phyloP scores from a whole-genome alignment of 1,140 invertebrate genomes.

The Idris sp. region DNA sequence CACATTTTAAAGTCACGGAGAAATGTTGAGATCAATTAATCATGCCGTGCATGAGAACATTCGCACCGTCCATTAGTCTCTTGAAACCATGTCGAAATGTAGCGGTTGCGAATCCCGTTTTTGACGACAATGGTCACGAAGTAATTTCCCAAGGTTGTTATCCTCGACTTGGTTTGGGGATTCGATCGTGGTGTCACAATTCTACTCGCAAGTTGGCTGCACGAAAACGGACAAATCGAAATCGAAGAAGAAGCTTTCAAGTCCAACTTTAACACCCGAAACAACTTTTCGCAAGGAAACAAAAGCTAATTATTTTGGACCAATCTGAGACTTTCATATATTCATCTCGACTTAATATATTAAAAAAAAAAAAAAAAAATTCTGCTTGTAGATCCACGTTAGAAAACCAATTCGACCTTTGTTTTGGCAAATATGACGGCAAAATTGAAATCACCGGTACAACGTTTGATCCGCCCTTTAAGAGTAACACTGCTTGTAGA shows the following conservation, averaged over 20 bases:
- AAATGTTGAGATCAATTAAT: slow-evolving; percentile 21
- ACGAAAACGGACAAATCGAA: slow-evolving; percentile 10
- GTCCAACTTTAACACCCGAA: too few species aligned
- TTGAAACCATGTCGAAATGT: slow-evolving; percentile 3
- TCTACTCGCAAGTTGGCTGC: slow-evolving; percentile 18
- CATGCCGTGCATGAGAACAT: slow-evolving; percentile 8
- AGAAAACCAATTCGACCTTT: slow-evolving; percentile 21
- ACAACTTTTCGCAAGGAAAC: too few species aligned
- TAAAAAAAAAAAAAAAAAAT: too few species aligned
- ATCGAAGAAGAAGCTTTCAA: too few species aligned
- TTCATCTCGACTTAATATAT: too few species aligned
- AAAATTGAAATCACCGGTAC: slow-evolving; percentile 46
- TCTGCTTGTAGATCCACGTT: slow-evolving; percentile 15
- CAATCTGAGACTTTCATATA: too few species aligned
- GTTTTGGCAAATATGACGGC: slow-evolving; percentile 49
- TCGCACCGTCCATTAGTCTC: slow-evolving; percentile 1
- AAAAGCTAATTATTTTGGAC: too few species aligned
- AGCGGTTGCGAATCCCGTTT: slow-evolving; percentile 46
- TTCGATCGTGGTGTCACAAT: slow-evolving; percentile 16
- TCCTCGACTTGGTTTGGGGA: slow-evolving; percentile 13
- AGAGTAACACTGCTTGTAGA: slow-evolving; percentile 44
- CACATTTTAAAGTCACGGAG: not conserved
- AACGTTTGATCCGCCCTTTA: slow-evolving; percentile 60
- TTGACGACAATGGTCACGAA: slow-evolving; percentile 46
- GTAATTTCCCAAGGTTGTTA: slow-evolving; percentile 38